Evolutionary conservation across 2,888 invertebrate species (phyloP).

Genomic region (Plebejus argus): DNA sequence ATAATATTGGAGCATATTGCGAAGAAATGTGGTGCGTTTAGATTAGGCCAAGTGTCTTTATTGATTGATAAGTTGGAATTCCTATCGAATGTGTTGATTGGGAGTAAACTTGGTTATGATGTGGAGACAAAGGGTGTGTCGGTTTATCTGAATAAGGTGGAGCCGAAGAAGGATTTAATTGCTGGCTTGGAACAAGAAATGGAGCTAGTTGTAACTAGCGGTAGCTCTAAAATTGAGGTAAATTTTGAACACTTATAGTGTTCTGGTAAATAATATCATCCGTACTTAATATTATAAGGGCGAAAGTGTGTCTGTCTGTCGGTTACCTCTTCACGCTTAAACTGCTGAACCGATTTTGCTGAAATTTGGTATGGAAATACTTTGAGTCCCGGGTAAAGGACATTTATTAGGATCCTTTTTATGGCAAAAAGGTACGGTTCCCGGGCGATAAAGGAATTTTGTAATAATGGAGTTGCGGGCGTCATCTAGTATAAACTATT

Average conservation of each 20-base stretch:
- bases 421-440: too few species aligned
- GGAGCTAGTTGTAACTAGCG: conserved; percentile 87
- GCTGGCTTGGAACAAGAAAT: conserved; percentile 91
- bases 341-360: too few species aligned
- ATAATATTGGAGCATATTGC: conserved; percentile 82
- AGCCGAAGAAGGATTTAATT: conserved; percentile 85
- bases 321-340: too few species aligned
- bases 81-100: conserved; percentile 83
- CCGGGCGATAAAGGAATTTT: too few species aligned
- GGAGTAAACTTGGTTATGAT: conserved; percentile 77
- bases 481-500: too few species aligned
- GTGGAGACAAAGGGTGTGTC: conserved; percentile 78
- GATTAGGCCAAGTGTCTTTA: conserved; percentile 85
- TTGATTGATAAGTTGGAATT: conserved; percentile 85
- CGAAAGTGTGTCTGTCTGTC: too few species aligned
- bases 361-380: too few species aligned
- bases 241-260: conserved; percentile 26
- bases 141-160: conserved; percentile 74
- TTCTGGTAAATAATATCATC: too few species aligned
- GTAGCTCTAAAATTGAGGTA: conserved; percentile 88
- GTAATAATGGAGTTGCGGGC: too few species aligned
- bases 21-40: conserved; percentile 85
- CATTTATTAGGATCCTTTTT: too few species aligned
- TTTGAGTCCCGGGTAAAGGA: too few species aligned
- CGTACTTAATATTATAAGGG: too few species aligned